Base-by-base conservation (phyloP, 64 coral and sea anemone genomes). In the Montipora cactus region DNA sequence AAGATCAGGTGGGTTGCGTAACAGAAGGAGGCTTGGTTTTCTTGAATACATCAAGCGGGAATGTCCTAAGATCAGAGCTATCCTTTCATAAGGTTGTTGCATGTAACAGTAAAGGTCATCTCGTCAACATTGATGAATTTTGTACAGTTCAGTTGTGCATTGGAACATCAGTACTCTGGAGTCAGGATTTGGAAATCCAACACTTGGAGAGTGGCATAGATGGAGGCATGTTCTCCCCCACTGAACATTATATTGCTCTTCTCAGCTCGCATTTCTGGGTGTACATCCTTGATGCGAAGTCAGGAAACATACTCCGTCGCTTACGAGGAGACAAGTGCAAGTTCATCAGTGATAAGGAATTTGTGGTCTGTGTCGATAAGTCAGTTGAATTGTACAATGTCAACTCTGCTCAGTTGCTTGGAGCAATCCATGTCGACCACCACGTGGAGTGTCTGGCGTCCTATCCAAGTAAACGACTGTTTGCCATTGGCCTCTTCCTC, bases 21-120 rank as follows among this genome's bases (percentile, higher is more conserved):
- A 15, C 8, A 44, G 4, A 1, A 5, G 20, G 4, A 7, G 15
- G 62, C 4, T 57, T 83, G 2, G 66, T 12, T 4, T 11, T 46
- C 37, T 55, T 83, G 37, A 50, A 58, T 58, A 81, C 79, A 47
- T 44, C 59, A 61, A 83, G 57, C 15, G 57, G 21, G 18, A 44
- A 83, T 10, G 66, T 83, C 16, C 53, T 83, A 10, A 66, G 4
- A 58, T 57, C 49, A 18, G 44, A 47, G 5, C 57, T 11, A 57
- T 57, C 53, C 6, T 57, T 57, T 8, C 53, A 57, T 57, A 57
- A 44, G 8, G 14, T 83, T 47, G 2, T 83, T 45, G 55, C 81
- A 46, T 83, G 81, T 37, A 83, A 83, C 5, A 83, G 58, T 83
- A 83, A 83, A 83, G 64, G 10, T 66, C 58, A 83, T 14, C 11